Conservation (phyloP, 2,888 invertebrate genomes). For the Acholoe squamosa region DNA sequence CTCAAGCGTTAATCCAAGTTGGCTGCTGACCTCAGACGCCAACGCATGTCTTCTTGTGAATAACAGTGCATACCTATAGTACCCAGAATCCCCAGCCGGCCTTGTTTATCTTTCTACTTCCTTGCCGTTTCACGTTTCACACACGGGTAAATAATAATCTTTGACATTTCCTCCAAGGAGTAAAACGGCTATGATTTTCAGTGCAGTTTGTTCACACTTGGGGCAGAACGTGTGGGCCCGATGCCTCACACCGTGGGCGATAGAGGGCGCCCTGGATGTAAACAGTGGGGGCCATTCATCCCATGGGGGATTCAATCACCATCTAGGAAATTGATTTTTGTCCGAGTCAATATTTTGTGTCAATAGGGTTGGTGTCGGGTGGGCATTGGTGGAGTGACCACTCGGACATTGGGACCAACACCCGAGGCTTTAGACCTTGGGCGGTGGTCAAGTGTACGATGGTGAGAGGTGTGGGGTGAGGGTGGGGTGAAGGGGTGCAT, state of each 20-base stretch:
- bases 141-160: constrained; percentile 36
- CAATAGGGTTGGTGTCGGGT: neutral
- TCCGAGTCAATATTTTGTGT: constrained; percentile 50
- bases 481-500: neutral
- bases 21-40: constrained; percentile 9
- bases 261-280: neutral
- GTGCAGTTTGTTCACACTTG: neutral
- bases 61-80: neutral
- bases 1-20: neutral
- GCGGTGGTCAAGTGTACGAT: neutral
- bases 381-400: neutral
- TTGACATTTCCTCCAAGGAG: neutral
- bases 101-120: neutral
- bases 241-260: neutral
- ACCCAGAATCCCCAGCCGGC: neutral
- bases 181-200: neutral
- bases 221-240: neutral
- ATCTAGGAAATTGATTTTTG: constrained; percentile 56
- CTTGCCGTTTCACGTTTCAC: neutral
- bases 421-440: neutral
- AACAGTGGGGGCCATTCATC: neutral
- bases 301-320: constrained; percentile 26
- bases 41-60: neutral
- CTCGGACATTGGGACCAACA: neutral
- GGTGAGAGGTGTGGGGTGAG: neutral